Base-by-base conservation (phyloP, 1,140 invertebrate species). In the Glossosoma conforme region DNA sequence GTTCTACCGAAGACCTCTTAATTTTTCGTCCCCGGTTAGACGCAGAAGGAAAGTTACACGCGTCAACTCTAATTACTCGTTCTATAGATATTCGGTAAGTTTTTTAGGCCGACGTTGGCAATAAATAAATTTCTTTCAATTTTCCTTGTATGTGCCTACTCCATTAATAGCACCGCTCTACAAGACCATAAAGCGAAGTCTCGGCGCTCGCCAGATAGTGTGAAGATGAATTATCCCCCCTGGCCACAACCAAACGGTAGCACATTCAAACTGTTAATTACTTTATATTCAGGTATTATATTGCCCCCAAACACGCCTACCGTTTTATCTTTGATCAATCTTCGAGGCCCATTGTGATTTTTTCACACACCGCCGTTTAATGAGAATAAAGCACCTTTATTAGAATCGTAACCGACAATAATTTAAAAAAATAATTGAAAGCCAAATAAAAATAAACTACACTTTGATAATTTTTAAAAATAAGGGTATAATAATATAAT, bases 201-300 rank as follows among this genome's bases (percentile, higher is more conserved):
- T 38, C 10, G 15, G 30, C 37, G n/a, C n/a, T n/a, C n/a, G n/a
- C n/a, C n/a, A n/a, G 22, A 42, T 22, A 42, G 47, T 50, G 47
- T 50, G 47, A 50, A 50, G 30, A 50, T 41, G 22, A 19, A 42
- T 41, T 36, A 18, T 18, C 2, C 20, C 51, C 30, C 9, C 25
- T 18, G 36, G 35, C 25, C 9, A 13, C 38, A 33, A 10, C 32
- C 37, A 57, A 57, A 57, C 55, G 41, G 55, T 57, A 57, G 55
- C 55, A 48, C 41, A 38, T 49, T 40, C 21, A 52, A 52, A 32
- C 49, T 57, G 55, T 57, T 49, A 57, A 57, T 57, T 57, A 38
- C 44, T 57, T 57, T 57, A 57, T 57, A 44, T 25, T 20, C 37
- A 38, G 28, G 44, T 25, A 22, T 48, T 52, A 52, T 56, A 56